Evolutionary conservation across 2,113 vertebrate species (phyloP).

Genomic region (Plecotus auritus): DNA sequence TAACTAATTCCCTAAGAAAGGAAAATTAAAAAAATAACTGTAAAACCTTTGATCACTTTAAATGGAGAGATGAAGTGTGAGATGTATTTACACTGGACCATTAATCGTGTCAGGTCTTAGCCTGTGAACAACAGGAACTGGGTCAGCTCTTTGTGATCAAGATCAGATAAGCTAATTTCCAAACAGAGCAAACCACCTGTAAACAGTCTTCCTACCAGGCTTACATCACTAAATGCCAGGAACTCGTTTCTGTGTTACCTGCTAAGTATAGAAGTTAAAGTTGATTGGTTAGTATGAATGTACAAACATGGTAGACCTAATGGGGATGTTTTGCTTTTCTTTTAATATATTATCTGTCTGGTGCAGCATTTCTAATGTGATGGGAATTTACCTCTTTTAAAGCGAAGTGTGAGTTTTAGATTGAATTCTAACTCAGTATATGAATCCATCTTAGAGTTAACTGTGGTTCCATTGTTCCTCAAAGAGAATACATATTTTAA

Average conservation of each 20-base stretch:
- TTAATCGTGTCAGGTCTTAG: background rate
- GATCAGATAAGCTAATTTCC: background rate
- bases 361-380: background rate
- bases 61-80: background rate
- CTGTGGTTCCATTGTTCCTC: conserved; percentile 24
- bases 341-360: background rate
- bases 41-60: background rate
- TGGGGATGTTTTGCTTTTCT: background rate
- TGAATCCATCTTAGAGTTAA: conserved; percentile 30
- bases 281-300: background rate
- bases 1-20: background rate
- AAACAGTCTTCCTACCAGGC: background rate
- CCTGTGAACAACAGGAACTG: background rate
- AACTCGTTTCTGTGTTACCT: background rate
- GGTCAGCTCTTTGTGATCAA: background rate
- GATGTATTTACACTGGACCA: background rate
- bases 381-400: background rate
- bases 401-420: background rate
- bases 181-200: background rate
- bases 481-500: conserved; percentile 52
- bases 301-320: background rate
- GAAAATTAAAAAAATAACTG: background rate
- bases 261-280: background rate
- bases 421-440: background rate
- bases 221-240: background rate